Conservation (phyloP, 2,888 invertebrate species). For the Andrena flavipes region DNA sequence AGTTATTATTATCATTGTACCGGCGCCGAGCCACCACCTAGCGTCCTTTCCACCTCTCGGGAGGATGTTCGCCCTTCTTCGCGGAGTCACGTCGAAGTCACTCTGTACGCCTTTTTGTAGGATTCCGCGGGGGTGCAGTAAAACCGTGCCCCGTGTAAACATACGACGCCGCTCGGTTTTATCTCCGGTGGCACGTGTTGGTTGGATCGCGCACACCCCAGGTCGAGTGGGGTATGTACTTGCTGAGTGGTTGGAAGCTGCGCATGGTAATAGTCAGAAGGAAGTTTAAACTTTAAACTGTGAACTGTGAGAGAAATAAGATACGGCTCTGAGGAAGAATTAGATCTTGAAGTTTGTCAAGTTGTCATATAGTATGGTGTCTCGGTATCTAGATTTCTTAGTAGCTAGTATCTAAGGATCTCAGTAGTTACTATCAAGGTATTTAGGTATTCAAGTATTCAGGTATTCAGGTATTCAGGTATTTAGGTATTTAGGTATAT, state of each 20-base stretch:
- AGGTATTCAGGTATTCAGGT: no score
- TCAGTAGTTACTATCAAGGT: no score
- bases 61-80: conserved; percentile 35
- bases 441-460: no score
- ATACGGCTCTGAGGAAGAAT: no score
- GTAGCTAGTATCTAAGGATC: no score
- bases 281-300: not conserved
- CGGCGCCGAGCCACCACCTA: conserved; percentile 26
- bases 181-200: conserved; percentile 19
- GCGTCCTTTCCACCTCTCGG: conserved; percentile 22
- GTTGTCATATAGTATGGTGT: no score
- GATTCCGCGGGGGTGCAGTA: conserved; percentile 1
- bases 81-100: conserved; percentile 53
- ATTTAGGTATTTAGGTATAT: no score
- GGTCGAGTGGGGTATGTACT: not conserved
- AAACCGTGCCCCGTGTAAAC: conserved; percentile 31
- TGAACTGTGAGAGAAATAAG: not conserved
- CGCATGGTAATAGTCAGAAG: not conserved
- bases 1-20: conserved; percentile 74
- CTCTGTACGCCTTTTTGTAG: conserved; percentile 28
- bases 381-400: no score
- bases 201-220: not conserved
- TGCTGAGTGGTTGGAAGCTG: conserved; percentile 4
- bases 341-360: no score
- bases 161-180: conserved; percentile 11